phyloP scores from a whole-genome alignment of 2,888 invertebrate species.

The Limnephilus marmoratus region DNA sequence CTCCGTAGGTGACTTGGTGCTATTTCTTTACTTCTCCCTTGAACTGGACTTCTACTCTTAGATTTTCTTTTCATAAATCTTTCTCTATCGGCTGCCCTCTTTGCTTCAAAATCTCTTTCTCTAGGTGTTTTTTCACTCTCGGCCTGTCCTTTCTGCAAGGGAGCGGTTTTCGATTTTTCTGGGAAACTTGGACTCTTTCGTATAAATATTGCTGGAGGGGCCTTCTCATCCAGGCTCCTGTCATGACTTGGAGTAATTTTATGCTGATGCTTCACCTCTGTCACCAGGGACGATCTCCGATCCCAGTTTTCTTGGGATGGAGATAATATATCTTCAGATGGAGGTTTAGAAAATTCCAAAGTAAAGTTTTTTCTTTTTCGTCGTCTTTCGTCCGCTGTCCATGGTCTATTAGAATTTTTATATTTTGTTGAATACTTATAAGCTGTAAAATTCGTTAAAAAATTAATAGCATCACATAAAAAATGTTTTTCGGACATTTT shows the following conservation, averaged over 20 bases:
- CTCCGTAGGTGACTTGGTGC: conserved; percentile 68
- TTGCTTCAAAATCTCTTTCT: conserved; percentile 72
- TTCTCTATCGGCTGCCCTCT: conserved; percentile 74
- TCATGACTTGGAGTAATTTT: conserved; percentile 60
- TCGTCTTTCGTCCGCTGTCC: conserved; percentile 84
- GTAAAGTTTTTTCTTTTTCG: conserved; percentile 86
- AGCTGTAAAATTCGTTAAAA: conserved; percentile 68
- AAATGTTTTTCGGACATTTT: background rate
- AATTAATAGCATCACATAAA: background rate
- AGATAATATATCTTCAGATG: conserved; percentile 75
- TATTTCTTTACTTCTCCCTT: conserved; percentile 72
- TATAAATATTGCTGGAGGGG: conserved; percentile 57
- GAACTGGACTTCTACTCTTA: conserved; percentile 76
- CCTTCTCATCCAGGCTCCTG: conserved; percentile 71
- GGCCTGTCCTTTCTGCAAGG: conserved; percentile 73
- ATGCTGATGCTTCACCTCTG: conserved; percentile 70
- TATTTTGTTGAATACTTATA: conserved; percentile 77
- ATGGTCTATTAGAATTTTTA: conserved; percentile 74
- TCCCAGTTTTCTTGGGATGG: conserved; percentile 76
- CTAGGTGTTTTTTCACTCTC: conserved; percentile 73
- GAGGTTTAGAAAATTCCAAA: conserved; percentile 83
- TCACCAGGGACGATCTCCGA: conserved; percentile 68
- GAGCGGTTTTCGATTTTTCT: conserved; percentile 74
- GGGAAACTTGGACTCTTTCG: conserved; percentile 67
- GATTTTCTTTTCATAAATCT: conserved; percentile 75